Evolutionary conservation across 1,140 invertebrate genomes (phyloP).

Genomic region (Kradibia gibbosae): DNA sequence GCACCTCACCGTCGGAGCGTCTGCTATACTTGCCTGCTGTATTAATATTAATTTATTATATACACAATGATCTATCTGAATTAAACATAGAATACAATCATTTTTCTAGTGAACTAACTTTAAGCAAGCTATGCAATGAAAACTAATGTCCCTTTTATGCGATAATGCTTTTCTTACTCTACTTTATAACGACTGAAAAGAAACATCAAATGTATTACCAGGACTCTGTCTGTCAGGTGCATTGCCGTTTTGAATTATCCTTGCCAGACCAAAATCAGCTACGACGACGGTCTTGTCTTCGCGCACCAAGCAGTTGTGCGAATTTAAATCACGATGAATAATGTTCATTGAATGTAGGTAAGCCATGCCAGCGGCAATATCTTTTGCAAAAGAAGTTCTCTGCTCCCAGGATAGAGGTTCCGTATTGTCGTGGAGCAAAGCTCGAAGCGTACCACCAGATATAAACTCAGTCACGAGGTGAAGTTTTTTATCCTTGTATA

Average conservation of each 20-base stretch:
- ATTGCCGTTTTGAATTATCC: slow-evolving; percentile 80
- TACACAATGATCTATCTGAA: too few species aligned
- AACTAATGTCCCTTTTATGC: too few species aligned
- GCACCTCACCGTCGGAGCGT: slow-evolving; percentile 62
- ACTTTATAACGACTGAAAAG: too few species aligned
- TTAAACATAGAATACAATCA: too few species aligned
- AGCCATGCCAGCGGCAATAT: slow-evolving; percentile 93
- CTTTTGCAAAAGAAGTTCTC: slow-evolving; percentile 88
- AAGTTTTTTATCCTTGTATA: slow-evolving; percentile 93
- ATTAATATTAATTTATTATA: too few species aligned
- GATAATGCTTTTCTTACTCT: too few species aligned
- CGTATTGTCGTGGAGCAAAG: slow-evolving; percentile 82
- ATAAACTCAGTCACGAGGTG: slow-evolving; percentile 95
- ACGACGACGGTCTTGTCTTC: slow-evolving; percentile 93
- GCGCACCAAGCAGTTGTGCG: slow-evolving; percentile 95
- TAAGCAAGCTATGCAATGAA: too few species aligned
- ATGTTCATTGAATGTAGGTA: slow-evolving; percentile 96
- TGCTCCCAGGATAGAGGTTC: slow-evolving; percentile 86
- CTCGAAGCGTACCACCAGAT: slow-evolving; percentile 89
- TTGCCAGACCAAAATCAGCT: slow-evolving; percentile 94
- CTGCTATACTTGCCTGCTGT: slow-evolving; percentile 61
- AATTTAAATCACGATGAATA: slow-evolving; percentile 96
- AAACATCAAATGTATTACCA: neutral
- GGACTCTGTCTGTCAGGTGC: slow-evolving; percentile 59
- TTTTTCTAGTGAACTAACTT: too few species aligned